Percentiles rank a stretch among this genome's conserved stretches.
phyloP scores from a whole-genome alignment of 2,888 invertebrate genomes.

The Dromius quadrimaculatus region DNA sequence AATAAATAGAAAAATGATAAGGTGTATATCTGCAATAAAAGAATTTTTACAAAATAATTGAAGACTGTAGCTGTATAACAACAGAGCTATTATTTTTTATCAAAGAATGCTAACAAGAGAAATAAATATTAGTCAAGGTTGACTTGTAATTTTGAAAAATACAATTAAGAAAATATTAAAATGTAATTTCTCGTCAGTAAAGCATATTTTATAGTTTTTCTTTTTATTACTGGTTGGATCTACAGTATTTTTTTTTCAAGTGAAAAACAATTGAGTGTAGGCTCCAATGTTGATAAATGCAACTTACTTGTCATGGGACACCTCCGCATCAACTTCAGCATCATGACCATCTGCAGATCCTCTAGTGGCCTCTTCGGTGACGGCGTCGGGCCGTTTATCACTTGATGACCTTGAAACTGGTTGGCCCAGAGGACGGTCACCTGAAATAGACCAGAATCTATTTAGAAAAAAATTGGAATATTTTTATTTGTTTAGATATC shows the following conservation, averaged over 20 bases:
- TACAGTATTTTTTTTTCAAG: too few relatives aligned
- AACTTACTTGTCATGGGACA: constrained; percentile 57
- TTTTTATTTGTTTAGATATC: neutral
- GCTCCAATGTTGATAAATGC: neutral
- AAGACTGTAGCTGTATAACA: too few relatives aligned
- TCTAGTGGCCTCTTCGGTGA: constrained; percentile 61
- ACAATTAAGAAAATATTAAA: too few relatives aligned
- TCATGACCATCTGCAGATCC: constrained; percentile 40
- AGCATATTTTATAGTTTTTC: too few relatives aligned
- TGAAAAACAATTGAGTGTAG: neutral
- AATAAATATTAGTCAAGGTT: too few relatives aligned
- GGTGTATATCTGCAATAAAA: constrained; percentile 15
- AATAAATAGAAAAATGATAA: constrained; percentile 42
- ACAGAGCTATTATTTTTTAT: too few relatives aligned
- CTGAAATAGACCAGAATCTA: constrained; percentile 58
- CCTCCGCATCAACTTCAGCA: constrained; percentile 33
- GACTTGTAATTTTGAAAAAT: too few relatives aligned
- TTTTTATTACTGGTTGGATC: too few relatives aligned
- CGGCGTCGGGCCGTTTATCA: constrained; percentile 65
- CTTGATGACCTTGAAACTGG: constrained; percentile 65
- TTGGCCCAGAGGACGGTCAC: constrained; percentile 64
- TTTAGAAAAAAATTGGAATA: neutral
- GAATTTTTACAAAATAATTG: constrained; percentile 12
- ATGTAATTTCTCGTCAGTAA: too few relatives aligned
- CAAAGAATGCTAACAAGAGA: too few relatives aligned